Conservation (phyloP, 2,797 vertebrate species). For the Sebastolobus altivelis region DNA sequence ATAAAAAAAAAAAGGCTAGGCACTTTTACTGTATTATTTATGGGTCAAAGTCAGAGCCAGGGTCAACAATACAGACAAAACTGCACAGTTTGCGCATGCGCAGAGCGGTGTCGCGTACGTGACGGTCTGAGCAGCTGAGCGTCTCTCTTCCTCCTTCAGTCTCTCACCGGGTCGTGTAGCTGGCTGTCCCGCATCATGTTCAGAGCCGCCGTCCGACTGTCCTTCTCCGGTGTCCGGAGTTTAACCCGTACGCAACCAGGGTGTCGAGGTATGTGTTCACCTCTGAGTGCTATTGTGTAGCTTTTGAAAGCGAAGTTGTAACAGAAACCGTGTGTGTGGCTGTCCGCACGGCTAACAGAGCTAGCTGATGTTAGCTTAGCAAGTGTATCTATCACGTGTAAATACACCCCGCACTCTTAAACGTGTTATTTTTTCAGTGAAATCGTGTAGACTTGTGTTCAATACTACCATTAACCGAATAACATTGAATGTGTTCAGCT, state of each 20-base stretch:
- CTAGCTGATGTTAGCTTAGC: conserved; percentile 19
- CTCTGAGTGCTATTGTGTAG: background rate
- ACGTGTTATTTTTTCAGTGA: background rate
- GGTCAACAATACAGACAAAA: conserved; percentile 7
- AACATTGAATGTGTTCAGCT: background rate
- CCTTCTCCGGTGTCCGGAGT: conserved; percentile 83
- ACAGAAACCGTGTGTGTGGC: conserved; percentile 18
- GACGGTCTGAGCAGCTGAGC: background rate
- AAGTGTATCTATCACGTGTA: background rate
- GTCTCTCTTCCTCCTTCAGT: conserved; percentile 10
- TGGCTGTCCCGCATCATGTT: conserved; percentile 79
- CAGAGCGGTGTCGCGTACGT: conserved; percentile 11
- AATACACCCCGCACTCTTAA: background rate
- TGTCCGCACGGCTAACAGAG: conserved; percentile 31
- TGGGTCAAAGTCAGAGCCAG: conserved; percentile 25
- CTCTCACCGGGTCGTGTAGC: conserved; percentile 31
- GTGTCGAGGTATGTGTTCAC: conserved; percentile 73
- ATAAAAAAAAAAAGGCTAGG: background rate
- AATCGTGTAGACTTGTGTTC: accelerated
- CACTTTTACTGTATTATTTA: background rate
- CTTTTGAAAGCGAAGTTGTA: background rate
- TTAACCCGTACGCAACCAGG: conserved; percentile 74
- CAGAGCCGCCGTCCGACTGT: conserved; percentile 84
- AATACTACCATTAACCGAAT: accelerated
- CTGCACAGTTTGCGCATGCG: conserved; percentile 61